Evolutionary conservation across 2,797 vertebrate species (phyloP), one percentile per base, ranked within the genome.

Genomic region (Pelochelys cantorii): DNA sequence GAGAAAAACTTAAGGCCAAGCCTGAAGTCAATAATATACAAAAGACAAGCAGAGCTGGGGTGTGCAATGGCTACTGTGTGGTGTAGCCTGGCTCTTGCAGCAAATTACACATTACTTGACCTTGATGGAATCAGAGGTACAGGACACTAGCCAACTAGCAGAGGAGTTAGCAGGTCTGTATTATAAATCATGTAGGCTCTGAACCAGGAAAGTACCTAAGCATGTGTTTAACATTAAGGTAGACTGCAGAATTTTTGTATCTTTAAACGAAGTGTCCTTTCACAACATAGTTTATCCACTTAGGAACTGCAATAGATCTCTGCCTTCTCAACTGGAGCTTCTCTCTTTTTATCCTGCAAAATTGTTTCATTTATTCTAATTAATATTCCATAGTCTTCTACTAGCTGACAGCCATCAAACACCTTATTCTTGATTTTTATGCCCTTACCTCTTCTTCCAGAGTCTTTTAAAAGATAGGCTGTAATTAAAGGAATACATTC

Each of bases 401-500:
- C 42, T 82, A 34, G 34, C 86, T 65, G n/a, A 85, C 85, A 96
- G 84, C 79, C 79, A 18, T 71, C 78, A 90, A 85, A 88, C n/a
- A 81, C 11, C 1, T 83, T 52, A 1, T 85, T 59, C 71, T 84
- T 88, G 53, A n/a, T 93, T 94, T 48, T 86, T 83, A 0, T 87
- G 78, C 59, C 81, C 55, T 97, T 95, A 93, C 90, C 84, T 87
- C 79, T 92, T 94, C 74, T 52, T 29, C 25, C 25, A 27, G 22
- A 48, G 83, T 93, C 75, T 92, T 81, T 17, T 81, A 59, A 62
- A 91, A 94, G 93, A 91, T 56, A 89, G 54, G 17, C 93, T 93
- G 57, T 85, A 96, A 90, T 94, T 95, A 96, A 92, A 94, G 87
- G 93, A 95, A 93, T 94, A 95, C 94, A 96, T 95, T 95, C 85